A percentile compares a stretch with the other conserved stretches of the same genome.
These are phyloP conservation scores for Capromys pilorides DNA, from an alignment of 2,797 vertebrate species.

Conservation along the genomic window DNA sequence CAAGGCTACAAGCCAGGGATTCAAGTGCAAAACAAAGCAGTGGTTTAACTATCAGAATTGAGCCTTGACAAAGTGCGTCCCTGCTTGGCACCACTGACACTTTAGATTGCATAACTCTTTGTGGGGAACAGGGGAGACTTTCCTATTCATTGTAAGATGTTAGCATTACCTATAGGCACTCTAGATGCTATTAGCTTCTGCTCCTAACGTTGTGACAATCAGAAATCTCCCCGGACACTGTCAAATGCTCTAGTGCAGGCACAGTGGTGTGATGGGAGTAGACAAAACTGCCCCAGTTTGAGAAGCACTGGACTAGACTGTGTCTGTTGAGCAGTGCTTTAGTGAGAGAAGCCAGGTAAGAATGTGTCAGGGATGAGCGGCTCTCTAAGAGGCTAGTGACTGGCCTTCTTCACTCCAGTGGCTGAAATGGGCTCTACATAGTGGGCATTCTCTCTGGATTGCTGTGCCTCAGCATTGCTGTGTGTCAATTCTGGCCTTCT, in stretches of 20 bases:
- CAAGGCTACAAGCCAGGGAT: background rate
- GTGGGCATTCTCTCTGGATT: background rate
- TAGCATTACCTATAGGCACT: background rate
- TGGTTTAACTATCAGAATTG: background rate
- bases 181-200: background rate
- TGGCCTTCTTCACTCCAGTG: background rate
- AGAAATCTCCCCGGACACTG: background rate
- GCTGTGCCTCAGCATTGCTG: background rate
- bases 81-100: background rate
- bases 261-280: background rate
- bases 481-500: background rate
- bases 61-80: background rate
- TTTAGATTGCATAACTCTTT: background rate
- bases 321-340: background rate
- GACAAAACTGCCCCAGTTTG: background rate
- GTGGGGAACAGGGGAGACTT: too few relatives aligned
- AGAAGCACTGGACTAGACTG: background rate
- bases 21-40: background rate
- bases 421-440: background rate
- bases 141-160: background rate
- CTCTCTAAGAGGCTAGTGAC: background rate
- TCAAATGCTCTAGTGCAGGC: background rate
- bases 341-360: background rate
- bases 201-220: background rate
- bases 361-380: background rate